Base-by-base conservation (phyloP, 2,888 invertebrate genomes). In the Morpho achilles region DNA sequence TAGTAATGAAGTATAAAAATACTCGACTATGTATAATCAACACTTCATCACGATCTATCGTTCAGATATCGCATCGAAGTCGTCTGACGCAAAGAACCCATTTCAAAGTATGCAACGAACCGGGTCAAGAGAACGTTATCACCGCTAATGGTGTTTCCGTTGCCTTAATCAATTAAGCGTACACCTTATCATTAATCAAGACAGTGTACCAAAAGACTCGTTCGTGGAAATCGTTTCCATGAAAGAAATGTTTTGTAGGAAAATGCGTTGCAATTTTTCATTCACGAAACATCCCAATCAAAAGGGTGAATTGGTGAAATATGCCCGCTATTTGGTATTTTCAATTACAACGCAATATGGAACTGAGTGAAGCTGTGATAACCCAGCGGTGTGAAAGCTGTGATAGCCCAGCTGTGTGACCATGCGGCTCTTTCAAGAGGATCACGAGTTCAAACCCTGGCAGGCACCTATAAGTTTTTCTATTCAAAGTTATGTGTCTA, bases 101-200 rank as follows among this genome's bases (percentile, higher is more conserved):
- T 46, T 47, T 40, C 22, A 53, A 40, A 9, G 53, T 53, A 41
- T 57, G 57, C 42, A 52, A 54, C 57, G 57, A 62, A 60, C 43
- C 49, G 51, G 62, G 62, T 60, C 62, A 58, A 50, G 40, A 42
- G 49, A 50, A 40, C 59, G 50, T 48, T 58, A 53, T 46, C 53
- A 56, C 47, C 58, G 23, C 58, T 61, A 61, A 56, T 63, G 58
- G 58, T 63, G 47, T 58, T 61, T 61, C 58, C 54, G 50, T 60
- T 56, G 56, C 32, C 48, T 58, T 58, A 59, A 58, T 60, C 63
- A 61, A 63, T 63, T 63, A 61, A 58, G 45, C 53, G 16, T 8
- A 16, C 39, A 53, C 50, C 59, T 50, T 53, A 47, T 56, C 59
- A 61, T 61, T 53, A 61, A 61, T 61, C 59, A 63, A 60, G 50